Conservation (phyloP, 2,888 invertebrate species). For the Gortyna flavago region DNA sequence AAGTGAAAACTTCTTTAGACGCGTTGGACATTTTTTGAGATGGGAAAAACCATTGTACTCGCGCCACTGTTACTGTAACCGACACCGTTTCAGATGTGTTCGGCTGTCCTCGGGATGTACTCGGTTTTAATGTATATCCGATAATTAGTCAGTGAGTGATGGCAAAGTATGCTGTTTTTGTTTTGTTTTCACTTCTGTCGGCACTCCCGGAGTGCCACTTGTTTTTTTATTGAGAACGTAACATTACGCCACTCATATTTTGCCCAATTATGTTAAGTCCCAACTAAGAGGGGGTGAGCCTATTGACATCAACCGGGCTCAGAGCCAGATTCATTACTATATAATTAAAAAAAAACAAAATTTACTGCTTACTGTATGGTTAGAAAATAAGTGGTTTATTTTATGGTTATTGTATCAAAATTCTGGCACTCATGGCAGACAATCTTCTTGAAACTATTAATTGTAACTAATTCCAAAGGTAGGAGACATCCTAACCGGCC, state of each 20-base stretch:
- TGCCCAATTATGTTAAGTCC: neutral
- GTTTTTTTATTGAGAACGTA: neutral
- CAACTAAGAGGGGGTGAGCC: neutral
- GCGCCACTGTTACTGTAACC: too few relatives aligned
- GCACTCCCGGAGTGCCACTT: too few relatives aligned
- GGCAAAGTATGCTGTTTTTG: too few relatives aligned
- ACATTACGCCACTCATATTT: neutral
- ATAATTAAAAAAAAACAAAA: neutral
- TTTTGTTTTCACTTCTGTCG: too few relatives aligned
- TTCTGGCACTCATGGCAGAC: neutral
- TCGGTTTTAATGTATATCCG: too few relatives aligned
- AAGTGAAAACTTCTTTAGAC: too few relatives aligned
- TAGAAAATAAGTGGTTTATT: neutral
- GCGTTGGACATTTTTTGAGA: too few relatives aligned
- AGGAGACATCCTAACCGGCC: slow-evolving; percentile 94
- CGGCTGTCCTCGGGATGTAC: too few relatives aligned
- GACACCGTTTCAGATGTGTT: too few relatives aligned
- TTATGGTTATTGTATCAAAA: neutral
- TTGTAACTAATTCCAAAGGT: slow-evolving; percentile 81
- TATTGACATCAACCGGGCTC: neutral
- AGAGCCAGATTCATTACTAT: neutral
- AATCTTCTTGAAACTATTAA: neutral
- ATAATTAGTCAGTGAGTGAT: too few relatives aligned
- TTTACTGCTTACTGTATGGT: neutral
- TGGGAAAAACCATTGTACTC: too few relatives aligned